Percentiles rank a stretch among this genome's conserved stretches.
phyloP scores from a whole-genome alignment of 2,797 vertebrate species.

The Melanotaenia parkinsoni region DNA sequence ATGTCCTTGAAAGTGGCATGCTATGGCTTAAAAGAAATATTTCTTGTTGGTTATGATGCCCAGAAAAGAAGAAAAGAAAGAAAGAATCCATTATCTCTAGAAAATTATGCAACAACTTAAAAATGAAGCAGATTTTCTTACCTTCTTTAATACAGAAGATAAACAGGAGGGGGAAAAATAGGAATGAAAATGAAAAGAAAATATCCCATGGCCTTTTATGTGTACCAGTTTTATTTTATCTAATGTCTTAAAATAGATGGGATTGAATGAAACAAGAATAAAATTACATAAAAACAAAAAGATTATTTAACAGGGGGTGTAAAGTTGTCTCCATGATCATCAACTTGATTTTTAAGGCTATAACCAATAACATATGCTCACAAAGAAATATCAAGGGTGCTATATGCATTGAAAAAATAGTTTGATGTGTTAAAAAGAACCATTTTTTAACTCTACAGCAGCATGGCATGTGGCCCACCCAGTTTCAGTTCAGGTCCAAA shows the following conservation, averaged over 20 bases:
- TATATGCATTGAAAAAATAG: background rate
- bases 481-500: slow-evolving; percentile 35
- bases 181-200: background rate
- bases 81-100: background rate
- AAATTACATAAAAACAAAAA: background rate
- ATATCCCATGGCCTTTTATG: background rate
- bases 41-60: background rate
- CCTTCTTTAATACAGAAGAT: background rate
- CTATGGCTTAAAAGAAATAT: background rate
- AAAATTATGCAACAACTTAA: background rate
- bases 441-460: background rate
- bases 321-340: background rate
- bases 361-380: background rate
- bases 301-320: background rate
- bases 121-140: background rate
- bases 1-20: background rate
- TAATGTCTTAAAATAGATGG: background rate
- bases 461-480: slow-evolving; percentile 50
- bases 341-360: background rate
- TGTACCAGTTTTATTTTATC: background rate
- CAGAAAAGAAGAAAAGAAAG: background rate
- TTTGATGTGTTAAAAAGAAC: background rate
- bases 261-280: background rate
- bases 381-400: background rate
- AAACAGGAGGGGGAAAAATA: background rate